These are phyloP conservation scores for Criorhina ranunculi DNA, from an alignment of 2,888 invertebrate species.

Conservation along the genomic window DNA sequence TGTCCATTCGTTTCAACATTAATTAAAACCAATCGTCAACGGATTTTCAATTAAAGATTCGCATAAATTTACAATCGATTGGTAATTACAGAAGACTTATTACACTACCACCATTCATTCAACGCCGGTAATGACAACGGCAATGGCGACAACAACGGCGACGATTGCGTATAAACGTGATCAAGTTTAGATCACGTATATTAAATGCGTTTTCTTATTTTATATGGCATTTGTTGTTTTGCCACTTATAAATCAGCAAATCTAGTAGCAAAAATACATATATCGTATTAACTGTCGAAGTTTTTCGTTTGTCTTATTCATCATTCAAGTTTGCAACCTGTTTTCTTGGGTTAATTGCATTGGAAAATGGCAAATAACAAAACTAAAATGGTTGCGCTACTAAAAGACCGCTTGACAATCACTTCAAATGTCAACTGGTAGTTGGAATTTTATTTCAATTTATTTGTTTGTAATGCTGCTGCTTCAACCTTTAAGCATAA, in stretches of 20 bases:
- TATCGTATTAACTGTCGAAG: conserved; percentile 62
- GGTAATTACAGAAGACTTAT: conserved; percentile 72
- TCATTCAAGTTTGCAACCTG: conserved; percentile 72
- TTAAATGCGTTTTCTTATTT: conserved; percentile 70
- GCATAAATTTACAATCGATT: conserved; percentile 73
- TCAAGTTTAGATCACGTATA: conserved; percentile 66
- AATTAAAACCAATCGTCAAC: conserved; percentile 73
- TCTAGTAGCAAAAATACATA: conserved; percentile 53
- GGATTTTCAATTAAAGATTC: conserved; percentile 76
- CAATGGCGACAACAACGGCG: conserved; percentile 20
- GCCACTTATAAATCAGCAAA: conserved; percentile 75
- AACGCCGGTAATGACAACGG: conserved; percentile 23
- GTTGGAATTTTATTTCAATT: conserved; percentile 67
- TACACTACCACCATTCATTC: conserved; percentile 31
- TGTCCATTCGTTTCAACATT: conserved; percentile 62
- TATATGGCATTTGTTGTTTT: conserved; percentile 65
- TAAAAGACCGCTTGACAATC: conserved; percentile 68
- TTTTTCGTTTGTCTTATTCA: conserved; percentile 68
- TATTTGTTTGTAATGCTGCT: conserved; percentile 21
- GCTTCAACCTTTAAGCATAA: conserved; percentile 67
- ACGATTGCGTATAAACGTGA: conserved; percentile 56
- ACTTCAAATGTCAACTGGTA: conserved; percentile 73
- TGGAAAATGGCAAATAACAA: conserved; percentile 53
- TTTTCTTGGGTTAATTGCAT: conserved; percentile 71
- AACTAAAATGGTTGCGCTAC: conserved; percentile 63